Base-by-base conservation (phyloP, 2,113 vertebrate species). In the Ammodytes dubius region DNA sequence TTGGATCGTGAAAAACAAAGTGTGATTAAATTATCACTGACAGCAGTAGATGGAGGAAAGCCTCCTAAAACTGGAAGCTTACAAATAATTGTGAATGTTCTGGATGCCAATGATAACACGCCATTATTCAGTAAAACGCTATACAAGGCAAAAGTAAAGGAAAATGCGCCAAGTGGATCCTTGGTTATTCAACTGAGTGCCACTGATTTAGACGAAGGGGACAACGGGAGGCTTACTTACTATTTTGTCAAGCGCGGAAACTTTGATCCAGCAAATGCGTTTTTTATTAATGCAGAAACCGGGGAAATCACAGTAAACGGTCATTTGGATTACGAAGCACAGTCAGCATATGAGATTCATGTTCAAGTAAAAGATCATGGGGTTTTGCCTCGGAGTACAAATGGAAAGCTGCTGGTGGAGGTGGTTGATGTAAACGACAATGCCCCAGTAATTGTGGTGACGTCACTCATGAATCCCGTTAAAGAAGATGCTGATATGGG, bases 351-450 rank as follows among this genome's bases (percentile, higher is more conserved):
- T 95, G 4, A 86, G 0, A 85, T 95, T 42, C 85, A 91, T 6
- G 77, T 93, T 27, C 87, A 94, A 56, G 94, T 92, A 11, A 66
- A 58, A 58, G 94, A 95, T 57, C 46, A 61, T 75, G 82, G 74
- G 66, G 82, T 0, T 2, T 69, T 5, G 1, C 89, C 94, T 14
- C 82, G 91, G 0, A 76, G 77, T 1, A 77, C 90, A 10, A 90
- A 94, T 61, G 91, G 94, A 6, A 97, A 97, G 45, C 69, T 98
- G 13, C 77, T 97, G 63, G 92, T 99, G 56, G 96, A 97, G 60
- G 93, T 97, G 19, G 89, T 91, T 0, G 97, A 98, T n/a, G 94
- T 97, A 53, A 98, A 97, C 49, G 96, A 97, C 59, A 96, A 97
- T 17, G 87, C 92, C 7, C 97, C 97, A 0, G 95, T 96, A 81